phyloP scores from a whole-genome alignment of 2,888 invertebrate genomes.

The Mesorhabditis sp. region DNA sequence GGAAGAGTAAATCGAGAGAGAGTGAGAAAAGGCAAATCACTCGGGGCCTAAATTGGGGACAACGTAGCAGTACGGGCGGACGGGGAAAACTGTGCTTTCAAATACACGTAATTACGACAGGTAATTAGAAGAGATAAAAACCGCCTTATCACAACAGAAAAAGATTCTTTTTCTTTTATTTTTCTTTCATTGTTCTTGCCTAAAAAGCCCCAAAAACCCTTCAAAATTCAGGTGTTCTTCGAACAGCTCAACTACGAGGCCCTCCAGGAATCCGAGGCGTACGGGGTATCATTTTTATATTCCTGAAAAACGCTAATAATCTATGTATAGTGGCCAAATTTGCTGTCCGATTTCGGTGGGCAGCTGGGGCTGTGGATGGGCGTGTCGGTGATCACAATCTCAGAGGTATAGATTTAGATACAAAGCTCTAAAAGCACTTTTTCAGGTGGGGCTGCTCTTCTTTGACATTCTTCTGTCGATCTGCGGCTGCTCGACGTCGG shows the following conservation, averaged over 20 bases:
- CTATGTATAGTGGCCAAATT: conserved; percentile 36
- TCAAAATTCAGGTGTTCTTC: conserved; percentile 52
- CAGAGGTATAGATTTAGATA: conserved; percentile 25
- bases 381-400: conserved; percentile 45
- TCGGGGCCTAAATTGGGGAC: too few relatives aligned
- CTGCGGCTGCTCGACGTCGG: background rate
- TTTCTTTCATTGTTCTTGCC: too few relatives aligned
- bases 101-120: too few relatives aligned
- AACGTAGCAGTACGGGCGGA: too few relatives aligned
- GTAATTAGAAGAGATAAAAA: too few relatives aligned
- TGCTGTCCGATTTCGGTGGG: conserved; percentile 54
- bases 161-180: too few relatives aligned
- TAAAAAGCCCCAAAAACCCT: background rate
- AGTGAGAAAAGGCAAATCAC: too few relatives aligned
- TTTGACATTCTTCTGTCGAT: background rate
- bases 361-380: conserved; percentile 54
- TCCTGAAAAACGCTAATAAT: too few relatives aligned
- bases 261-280: conserved; percentile 50
- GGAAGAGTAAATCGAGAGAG: too few relatives aligned
- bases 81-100: too few relatives aligned
- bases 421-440: background rate
- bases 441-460: background rate
- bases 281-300: conserved; percentile 29
- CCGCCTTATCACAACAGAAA: too few relatives aligned
- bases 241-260: conserved; percentile 55